phyloP scores from a whole-genome alignment of 2,113 vertebrate species.

The Halcyon senegalensis region DNA sequence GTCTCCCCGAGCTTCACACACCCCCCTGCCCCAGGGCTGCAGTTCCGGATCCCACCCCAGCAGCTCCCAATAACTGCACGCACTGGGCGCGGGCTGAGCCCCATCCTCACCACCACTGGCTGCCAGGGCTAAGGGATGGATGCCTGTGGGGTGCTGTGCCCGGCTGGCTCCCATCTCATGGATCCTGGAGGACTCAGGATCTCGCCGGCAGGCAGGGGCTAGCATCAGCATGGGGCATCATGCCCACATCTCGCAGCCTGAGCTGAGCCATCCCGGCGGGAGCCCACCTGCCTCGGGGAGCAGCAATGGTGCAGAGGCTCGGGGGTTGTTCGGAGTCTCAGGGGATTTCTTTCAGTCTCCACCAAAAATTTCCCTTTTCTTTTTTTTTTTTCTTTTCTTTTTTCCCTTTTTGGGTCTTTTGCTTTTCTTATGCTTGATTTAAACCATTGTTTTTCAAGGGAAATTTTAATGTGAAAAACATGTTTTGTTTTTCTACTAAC shows the following conservation, averaged over 20 bases:
- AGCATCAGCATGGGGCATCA: neutral
- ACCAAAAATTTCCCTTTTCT: neutral
- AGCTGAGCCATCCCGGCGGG: neutral
- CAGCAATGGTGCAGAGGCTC: neutral
- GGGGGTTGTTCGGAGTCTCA: neutral
- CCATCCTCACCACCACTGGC: rapidly evolving
- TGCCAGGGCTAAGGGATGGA: neutral
- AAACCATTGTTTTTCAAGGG: conserved; percentile 63
- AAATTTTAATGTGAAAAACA: conserved; percentile 64
- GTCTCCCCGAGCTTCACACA: neutral
- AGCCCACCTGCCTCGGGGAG: neutral
- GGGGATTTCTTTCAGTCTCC: neutral
- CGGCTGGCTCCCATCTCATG: neutral
- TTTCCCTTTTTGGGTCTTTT: neutral
- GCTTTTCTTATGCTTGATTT: neutral
- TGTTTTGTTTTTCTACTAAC: conserved; percentile 28
- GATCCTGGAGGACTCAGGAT: neutral
- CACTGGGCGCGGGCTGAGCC: neutral
- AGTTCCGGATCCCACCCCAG: neutral
- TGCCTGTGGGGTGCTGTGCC: neutral
- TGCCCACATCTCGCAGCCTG: neutral
- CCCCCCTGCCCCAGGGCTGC: neutral
- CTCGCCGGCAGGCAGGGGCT: neutral
- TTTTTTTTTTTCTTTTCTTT: neutral
- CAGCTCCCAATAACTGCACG: neutral